Base-by-base conservation (phyloP, 2,888 invertebrate genomes). In the Lepidocyrtinus sp. region DNA sequence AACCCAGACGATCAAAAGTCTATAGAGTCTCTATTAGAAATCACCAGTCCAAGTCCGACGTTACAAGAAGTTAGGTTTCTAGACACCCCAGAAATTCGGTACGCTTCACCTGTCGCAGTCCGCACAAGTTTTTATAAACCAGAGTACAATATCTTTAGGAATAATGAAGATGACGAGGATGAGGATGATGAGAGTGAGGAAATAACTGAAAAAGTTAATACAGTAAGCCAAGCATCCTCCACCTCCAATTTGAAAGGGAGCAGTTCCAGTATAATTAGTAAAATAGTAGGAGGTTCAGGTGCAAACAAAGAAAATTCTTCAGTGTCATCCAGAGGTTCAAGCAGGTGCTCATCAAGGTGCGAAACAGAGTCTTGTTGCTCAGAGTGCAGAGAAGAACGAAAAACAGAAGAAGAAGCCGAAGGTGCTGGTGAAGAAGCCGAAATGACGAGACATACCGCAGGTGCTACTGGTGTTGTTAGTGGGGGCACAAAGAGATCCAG, bases 381-480 rank as follows among this genome's bases (percentile, higher is more conserved):
- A 5, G 79, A 79, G 36, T 79, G 79, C 24, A 74, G 45, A 74
- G 79, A 64, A 2, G 24, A 7, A 7, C 64, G 74, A 15, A 27
- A 50, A 26, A 50, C 2, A 1, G 45, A 19, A 45, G 61, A 67
- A 62, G 59, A 70, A 45, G 65, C 64, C 3, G 63, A 73, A 22
- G 68, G 63, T 26, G 17, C 19, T 22, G 75, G 69, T 9, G 65
- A 59, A 21, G 24, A 59, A 19, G 75, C 64, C 3, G 81, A 81
- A 36, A 82, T 82, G 82, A 82, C 82, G 27, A 68, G 80, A 63
- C 79, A 79, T 69, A 74, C 73, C 26, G 65, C 70, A n/a, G 36
- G 21, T 19, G 62, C 62, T 9, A 59, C 50, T 15, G 67, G 75
- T 36, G 68, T n/a, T 5, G 65, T 61, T 24, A 72, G 75, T 21